Evolutionary conservation across 2,113 vertebrate genomes (phyloP).

Genomic region (Ceyx margarethae): DNA sequence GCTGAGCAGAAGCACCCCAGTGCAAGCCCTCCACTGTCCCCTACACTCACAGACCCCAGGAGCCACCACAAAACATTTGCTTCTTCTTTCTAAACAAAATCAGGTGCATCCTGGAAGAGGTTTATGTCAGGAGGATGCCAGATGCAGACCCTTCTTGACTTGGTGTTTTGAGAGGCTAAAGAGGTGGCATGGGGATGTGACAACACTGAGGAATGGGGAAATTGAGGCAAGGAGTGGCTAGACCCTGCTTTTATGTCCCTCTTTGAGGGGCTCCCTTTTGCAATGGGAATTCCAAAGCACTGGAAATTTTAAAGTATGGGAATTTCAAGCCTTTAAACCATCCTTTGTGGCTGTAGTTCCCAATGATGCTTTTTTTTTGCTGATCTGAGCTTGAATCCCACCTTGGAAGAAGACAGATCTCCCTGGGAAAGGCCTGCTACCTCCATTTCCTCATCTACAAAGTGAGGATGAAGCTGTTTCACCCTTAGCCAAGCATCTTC

Average conservation of each 20-base stretch:
- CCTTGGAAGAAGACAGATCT: background rate
- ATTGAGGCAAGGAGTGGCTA: background rate
- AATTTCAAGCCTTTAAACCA: background rate
- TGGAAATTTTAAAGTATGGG: background rate
- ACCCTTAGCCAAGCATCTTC: background rate
- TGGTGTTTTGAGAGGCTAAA: background rate
- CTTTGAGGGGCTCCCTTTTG: background rate
- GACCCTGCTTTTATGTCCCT: no score
- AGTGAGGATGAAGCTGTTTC: background rate
- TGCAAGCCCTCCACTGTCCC: background rate
- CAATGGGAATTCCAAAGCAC: no score
- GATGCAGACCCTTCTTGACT: background rate
- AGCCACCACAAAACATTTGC: background rate
- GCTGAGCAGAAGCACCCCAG: background rate
- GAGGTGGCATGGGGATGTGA: fast-evolving
- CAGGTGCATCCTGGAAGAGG: background rate
- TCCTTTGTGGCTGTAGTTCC: background rate
- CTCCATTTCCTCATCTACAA: fast-evolving
- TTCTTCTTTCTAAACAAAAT: conserved; percentile 33
- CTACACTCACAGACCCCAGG: no score
- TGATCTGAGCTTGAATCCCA: background rate
- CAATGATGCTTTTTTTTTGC: fast-evolving
- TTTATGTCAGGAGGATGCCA: background rate
- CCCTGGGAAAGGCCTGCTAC: background rate
- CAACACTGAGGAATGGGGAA: background rate